These are phyloP conservation scores for Diloba caeruleocephala DNA, from an alignment of 2,888 invertebrate species.

Conservation along the genomic window DNA sequence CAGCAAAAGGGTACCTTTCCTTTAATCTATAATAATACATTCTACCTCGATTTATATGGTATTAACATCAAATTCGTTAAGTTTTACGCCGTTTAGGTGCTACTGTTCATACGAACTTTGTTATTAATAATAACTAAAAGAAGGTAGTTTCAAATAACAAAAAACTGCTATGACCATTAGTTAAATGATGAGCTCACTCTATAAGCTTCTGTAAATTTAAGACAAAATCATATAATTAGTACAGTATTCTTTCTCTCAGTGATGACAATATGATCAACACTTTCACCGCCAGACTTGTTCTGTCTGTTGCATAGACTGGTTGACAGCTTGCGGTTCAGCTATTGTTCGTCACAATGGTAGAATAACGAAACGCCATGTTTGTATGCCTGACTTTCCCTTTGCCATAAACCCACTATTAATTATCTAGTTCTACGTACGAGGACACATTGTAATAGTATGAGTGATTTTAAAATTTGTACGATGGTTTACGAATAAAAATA, in stretches of 20 bases:
- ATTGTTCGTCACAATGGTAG: slow-evolving; percentile 73
- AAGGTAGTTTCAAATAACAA: neutral
- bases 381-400: slow-evolving; percentile 64
- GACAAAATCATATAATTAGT: slow-evolving; percentile 35
- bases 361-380: slow-evolving; percentile 68
- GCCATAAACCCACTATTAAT: slow-evolving; percentile 52
- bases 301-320: slow-evolving; percentile 56
- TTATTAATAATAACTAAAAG: no score
- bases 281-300: slow-evolving; percentile 65
- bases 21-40: no score
- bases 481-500: slow-evolving; percentile 4
- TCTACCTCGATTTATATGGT: no score
- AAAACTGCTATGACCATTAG: neutral
- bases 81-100: no score
- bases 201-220: slow-evolving; percentile 12
- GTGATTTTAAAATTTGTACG: slow-evolving; percentile 19
- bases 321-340: slow-evolving; percentile 58
- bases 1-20: no score
- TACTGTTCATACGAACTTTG: no score
- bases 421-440: slow-evolving; percentile 47
- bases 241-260: slow-evolving; percentile 26
- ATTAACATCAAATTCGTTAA: no score
- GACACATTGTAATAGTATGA: slow-evolving; percentile 16
- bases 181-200: slow-evolving; percentile 9
- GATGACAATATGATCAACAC: slow-evolving; percentile 51